Evolutionary conservation across 2,888 invertebrate species (phyloP), one percentile per base, ranked within the genome.

Genomic region (Dinocampus coccinellae): DNA sequence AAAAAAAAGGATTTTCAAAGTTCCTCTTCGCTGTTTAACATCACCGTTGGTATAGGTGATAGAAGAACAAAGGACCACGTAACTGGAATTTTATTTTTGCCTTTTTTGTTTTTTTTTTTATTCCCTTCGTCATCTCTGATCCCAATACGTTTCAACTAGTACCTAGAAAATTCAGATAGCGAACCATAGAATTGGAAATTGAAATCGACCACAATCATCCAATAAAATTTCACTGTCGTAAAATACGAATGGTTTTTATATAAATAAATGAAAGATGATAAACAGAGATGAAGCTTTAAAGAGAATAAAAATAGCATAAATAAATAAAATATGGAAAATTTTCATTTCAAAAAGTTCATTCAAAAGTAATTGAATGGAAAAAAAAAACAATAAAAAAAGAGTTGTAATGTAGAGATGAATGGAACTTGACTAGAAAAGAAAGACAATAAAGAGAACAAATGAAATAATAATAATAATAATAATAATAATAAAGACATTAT

Each of bases 51-150:
- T 33, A 57, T 34, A 3, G 26, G 3, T 16, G 16, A 6, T 20
- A 36, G 65, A 70, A 65, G 20, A 70, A 70, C 60, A n/a, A 70
- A 70, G 65, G 58, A 6, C 20, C n/a, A n/a, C 20, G 20, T 20
- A 20, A 33, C 20, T n/a, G 20, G 11, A 24, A n/a, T n/a, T 60
- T 60, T 42, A 22, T 60, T n/a, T 33, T 61, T 22, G 20, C 24
- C 34, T n/a, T 29, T 33, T 9, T 47, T 29, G 20, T n/a, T n/a
- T 29, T 33, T 9, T 47, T 29, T 33, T n/a, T 1, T 33, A 29
- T 4, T 55, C 11, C 20, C 24, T 33, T 64, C 36, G 13, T 22
- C 57, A 20, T 26, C 29, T 11, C 42, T 33, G n/a, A n/a, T n/a
- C 29, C 33, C 34, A 63, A 29, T 10, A 69, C 34, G 53, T 16